Conservation (phyloP, 2,113 vertebrate genomes). For the Crypturellus undulatus region DNA sequence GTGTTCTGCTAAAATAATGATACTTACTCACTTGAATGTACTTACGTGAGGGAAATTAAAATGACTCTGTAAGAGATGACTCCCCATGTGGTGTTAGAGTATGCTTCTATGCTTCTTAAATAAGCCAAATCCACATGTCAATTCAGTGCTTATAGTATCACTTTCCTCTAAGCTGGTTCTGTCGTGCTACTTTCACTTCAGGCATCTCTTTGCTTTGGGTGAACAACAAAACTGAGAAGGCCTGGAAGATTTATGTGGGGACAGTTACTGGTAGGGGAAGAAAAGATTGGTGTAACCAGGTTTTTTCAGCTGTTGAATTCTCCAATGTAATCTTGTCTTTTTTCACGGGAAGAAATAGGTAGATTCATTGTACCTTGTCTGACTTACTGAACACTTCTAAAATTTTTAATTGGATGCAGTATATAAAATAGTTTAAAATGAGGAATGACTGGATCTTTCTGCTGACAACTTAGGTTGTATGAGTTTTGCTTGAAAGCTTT, state of each 20-base stretch:
- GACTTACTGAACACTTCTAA: slow-evolving; percentile 55
- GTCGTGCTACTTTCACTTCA: background rate
- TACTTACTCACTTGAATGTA: slow-evolving; percentile 58
- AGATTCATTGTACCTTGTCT: slow-evolving; percentile 44
- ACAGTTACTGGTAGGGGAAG: slow-evolving; percentile 32
- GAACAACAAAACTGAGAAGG: slow-evolving; percentile 53
- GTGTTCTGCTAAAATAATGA: slow-evolving; percentile 55
- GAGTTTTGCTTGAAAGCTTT: slow-evolving; percentile 86
- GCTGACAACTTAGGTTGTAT: slow-evolving; percentile 87
- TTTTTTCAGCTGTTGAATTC: slow-evolving; percentile 41
- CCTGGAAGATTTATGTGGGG: slow-evolving; percentile 25
- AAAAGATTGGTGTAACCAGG: slow-evolving; percentile 12
- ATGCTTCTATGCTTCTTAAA: slow-evolving; percentile 17
- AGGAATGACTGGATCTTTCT: slow-evolving; percentile 80
- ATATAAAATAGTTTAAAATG: slow-evolving; percentile 60
- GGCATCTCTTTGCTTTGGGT: slow-evolving; percentile 2
- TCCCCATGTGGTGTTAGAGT: background rate
- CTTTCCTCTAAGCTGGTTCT: slow-evolving; percentile 13
- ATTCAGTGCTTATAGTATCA: slow-evolving; percentile 41
- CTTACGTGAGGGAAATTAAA: slow-evolving; percentile 65
- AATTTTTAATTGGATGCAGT: slow-evolving; percentile 74
- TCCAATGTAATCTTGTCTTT: slow-evolving; percentile 24
- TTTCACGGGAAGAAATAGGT: slow-evolving; percentile 51
- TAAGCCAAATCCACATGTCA: slow-evolving; percentile 68
- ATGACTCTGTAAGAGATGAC: slow-evolving; percentile 3